Conservation (phyloP, 2,797 vertebrate species). For the Otus scops region DNA sequence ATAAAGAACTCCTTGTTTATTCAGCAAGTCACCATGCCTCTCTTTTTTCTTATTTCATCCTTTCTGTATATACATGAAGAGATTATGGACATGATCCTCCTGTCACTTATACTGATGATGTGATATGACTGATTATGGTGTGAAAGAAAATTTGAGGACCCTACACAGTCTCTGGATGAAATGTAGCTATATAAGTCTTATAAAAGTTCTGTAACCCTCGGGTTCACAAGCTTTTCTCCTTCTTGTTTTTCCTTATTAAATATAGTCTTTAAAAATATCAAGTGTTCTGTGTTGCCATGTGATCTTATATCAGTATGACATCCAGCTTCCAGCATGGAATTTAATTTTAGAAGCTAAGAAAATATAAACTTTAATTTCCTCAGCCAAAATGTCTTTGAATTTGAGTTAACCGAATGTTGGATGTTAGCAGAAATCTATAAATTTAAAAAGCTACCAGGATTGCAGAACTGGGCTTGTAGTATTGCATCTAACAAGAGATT, state of each 20-base stretch:
- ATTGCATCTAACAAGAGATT: not conserved
- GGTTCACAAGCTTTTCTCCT: not conserved
- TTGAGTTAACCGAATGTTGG: not conserved
- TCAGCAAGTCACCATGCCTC: not conserved
- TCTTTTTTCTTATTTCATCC: not conserved
- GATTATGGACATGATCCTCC: not conserved
- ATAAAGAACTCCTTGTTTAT: not conserved
- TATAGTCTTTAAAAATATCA: not conserved
- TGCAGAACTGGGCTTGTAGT: not conserved
- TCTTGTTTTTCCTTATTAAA: not conserved
- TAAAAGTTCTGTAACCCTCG: not conserved
- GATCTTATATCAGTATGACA: not conserved
- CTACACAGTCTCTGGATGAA: not conserved
- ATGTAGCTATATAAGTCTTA: not conserved
- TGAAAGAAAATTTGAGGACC: not conserved
- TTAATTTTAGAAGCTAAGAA: conserved; percentile 19
- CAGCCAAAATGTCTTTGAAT: not conserved
- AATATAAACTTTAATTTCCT: not conserved
- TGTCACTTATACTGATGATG: not conserved
- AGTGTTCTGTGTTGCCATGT: not conserved
- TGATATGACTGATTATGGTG: not conserved
- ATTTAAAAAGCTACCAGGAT: not conserved
- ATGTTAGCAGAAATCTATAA: not conserved
- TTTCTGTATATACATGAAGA: not conserved
- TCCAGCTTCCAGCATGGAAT: not conserved